Base-by-base conservation (phyloP, 2,888 invertebrate genomes). In the Gastrophysa polygoni region DNA sequence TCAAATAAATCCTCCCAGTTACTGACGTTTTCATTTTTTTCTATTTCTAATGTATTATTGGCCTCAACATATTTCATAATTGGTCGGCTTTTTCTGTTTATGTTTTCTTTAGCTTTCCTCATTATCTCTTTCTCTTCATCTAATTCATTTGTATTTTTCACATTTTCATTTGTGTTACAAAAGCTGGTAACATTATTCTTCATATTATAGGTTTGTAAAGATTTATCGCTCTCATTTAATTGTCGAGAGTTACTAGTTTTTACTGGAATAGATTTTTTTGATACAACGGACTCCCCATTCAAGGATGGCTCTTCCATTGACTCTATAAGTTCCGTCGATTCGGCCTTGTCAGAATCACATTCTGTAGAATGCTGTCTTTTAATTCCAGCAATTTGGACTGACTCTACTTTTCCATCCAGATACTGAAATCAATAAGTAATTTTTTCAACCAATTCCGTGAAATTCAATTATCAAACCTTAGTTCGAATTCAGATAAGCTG, bases 1-100 rank as follows among this genome's bases (percentile, higher is more conserved):
- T 78, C 75, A 68, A 80, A 79, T 57, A 81, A 73, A 69, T 81
- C 81, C 66, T 81, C 81, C 81, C 81, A 81, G 67, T 79, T 77
- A 52, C 78, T 76, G 28, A 80, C 68, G 59, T 74, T 72, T 52
- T 76, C 75, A 48, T 70, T 62, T 65, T 71, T 69, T 44, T 62
- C 74, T 59, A 77, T 77, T 52, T 70, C 67, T 55, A 78, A 67
- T 16, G 73, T 73, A 60, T 78, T 71, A 60, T 74, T 74, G 48
- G 70, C 66, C 57, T 75, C 75, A 54, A 77, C 73, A 64, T 80
- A 78, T 68, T 79, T 80, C 61, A 80, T 80, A 46, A 81, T 71
- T 10, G 80, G 77, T 63, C 78, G 73, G 14, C 75, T 73, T 71
- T 77, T 79, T 64, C 78, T 70, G 67, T 79, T 81, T 44, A 79